Conservation (phyloP, 2,113 vertebrate genomes). For the Salvator merianae region DNA sequence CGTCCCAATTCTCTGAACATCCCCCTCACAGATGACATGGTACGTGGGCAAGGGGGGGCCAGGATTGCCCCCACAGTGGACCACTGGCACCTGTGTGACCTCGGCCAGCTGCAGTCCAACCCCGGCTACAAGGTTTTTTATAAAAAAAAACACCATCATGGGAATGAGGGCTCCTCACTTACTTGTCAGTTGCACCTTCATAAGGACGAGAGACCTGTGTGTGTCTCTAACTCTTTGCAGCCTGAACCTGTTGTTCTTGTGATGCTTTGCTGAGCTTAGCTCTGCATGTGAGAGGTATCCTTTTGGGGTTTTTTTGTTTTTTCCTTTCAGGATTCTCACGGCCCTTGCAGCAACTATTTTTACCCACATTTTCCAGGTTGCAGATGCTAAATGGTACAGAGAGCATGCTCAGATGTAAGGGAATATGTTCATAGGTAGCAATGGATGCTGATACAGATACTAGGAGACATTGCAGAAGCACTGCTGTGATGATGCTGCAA, state of each 20-base stretch:
- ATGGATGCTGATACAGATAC: too few relatives aligned
- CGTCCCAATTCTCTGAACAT: conserved; percentile 94
- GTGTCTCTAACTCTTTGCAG: conserved; percentile 66
- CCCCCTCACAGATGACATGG: conserved; percentile 91
- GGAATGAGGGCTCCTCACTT: conserved; percentile 57
- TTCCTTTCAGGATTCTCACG: neutral
- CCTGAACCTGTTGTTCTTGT: neutral
- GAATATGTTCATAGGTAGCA: neutral
- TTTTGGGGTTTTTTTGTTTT: neutral
- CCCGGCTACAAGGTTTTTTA: conserved; percentile 95
- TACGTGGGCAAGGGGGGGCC: conserved; percentile 94
- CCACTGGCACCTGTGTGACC: conserved; percentile 94
- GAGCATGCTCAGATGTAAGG: neutral
- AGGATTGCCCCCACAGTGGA: conserved; percentile 87
- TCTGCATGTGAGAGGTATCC: neutral
- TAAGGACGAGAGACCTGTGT: conserved; percentile 44
- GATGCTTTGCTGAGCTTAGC: conserved; percentile 7
- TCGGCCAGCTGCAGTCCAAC: conserved; percentile 88
- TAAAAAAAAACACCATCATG: conserved; percentile 57
- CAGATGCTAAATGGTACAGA: neutral
- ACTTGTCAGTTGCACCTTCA: conserved; percentile 35
- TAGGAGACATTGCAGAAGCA: too few relatives aligned
- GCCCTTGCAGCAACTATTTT: neutral
- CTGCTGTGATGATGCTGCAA: too few relatives aligned
- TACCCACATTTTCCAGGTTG: too few relatives aligned